phyloP scores from a whole-genome alignment of 1,140 invertebrate genomes.

The Lysiphlebus fabarum region DNA sequence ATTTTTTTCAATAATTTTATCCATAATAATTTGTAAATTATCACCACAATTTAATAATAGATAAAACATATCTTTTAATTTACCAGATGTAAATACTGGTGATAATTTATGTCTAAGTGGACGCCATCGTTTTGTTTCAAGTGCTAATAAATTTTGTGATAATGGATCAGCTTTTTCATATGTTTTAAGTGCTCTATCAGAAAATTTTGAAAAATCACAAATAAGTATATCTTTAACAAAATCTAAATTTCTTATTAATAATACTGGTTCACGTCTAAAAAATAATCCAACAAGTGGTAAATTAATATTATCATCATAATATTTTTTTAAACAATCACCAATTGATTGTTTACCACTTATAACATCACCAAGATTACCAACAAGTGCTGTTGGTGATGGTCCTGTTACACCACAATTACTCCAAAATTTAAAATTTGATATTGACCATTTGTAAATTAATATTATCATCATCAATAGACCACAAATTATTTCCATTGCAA shows the following conservation, averaged over 20 bases:
- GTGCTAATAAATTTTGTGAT: conserved; percentile 39
- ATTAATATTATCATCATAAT: conserved; percentile 37
- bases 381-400: conserved; percentile 33
- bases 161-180: conserved; percentile 44
- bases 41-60: conserved; percentile 45
- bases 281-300: conserved; percentile 52
- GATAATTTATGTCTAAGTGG: conserved; percentile 31
- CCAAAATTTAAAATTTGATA: conserved; percentile 40
- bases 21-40: conserved; percentile 48
- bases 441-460: conserved; percentile 14
- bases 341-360: conserved; percentile 25
- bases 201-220: conserved; percentile 53
- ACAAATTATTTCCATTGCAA: not conserved
- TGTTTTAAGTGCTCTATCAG: conserved; percentile 42
- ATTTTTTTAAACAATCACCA: conserved; percentile 17
- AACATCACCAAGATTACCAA: conserved; percentile 42
- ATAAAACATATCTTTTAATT: conserved; percentile 55
- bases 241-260: conserved; percentile 50
- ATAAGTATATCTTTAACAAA: conserved; percentile 53
- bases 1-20: conserved; percentile 39
- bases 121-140: conserved; percentile 36
- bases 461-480: not conserved
- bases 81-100: conserved; percentile 53
- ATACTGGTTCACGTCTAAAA: conserved; percentile 36
- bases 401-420: conserved; percentile 33